Evolutionary conservation across 2,888 invertebrate genomes (phyloP).

Genomic region (Lithophane socia): DNA sequence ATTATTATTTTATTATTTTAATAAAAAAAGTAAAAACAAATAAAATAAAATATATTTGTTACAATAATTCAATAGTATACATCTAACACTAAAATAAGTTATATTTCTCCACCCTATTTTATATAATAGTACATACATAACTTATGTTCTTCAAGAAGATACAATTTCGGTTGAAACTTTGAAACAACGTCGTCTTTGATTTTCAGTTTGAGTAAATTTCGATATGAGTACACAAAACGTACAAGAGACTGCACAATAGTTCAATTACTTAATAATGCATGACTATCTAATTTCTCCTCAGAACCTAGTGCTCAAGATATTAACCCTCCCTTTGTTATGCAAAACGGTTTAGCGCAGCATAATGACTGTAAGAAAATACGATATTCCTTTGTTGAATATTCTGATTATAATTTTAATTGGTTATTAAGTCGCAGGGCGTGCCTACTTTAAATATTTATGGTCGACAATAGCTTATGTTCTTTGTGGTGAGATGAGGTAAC

Average conservation of each 20-base stretch:
- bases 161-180: not conserved
- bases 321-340: slow-evolving; percentile 47
- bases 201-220: slow-evolving; percentile 1
- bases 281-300: slow-evolving; percentile 9
- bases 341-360: slow-evolving; percentile 46
- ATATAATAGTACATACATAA: not conserved
- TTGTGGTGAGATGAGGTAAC: slow-evolving; percentile 1
- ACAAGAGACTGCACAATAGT: slow-evolving; percentile 10
- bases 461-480: slow-evolving; percentile 16
- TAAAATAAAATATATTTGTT: too few species aligned
- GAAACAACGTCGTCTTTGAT: slow-evolving; percentile 5
- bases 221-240: not conserved
- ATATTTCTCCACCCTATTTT: too few species aligned
- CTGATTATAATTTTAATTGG: slow-evolving; percentile 64
- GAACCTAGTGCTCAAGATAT: slow-evolving; percentile 28
- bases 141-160: not conserved
- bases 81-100: too few species aligned
- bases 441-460: slow-evolving; percentile 51
- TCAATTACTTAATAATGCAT: slow-evolving; percentile 21
- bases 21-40: too few species aligned
- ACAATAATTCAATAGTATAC: too few species aligned
- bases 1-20: too few species aligned
- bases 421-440: slow-evolving; percentile 31
- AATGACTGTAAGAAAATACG: slow-evolving; percentile 49
- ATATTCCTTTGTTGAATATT: slow-evolving; percentile 50